Evolutionary conservation across 2,797 vertebrate genomes (phyloP).

Genomic region (Myotis daubentonii): DNA sequence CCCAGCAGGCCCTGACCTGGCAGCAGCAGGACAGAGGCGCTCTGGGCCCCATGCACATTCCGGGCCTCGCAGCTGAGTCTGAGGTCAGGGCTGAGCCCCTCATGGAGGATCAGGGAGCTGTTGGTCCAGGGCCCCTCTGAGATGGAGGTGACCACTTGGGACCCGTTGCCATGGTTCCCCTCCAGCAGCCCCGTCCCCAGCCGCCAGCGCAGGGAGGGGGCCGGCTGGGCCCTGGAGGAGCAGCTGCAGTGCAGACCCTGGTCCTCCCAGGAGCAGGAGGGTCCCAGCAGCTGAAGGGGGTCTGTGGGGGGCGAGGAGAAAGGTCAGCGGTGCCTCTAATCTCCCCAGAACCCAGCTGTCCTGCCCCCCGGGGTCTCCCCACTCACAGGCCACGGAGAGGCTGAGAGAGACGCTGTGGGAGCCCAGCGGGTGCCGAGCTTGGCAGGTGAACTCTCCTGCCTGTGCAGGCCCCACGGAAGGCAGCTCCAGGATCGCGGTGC

Average conservation of each 20-base stretch:
- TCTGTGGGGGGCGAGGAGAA: not conserved
- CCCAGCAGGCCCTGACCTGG: not conserved
- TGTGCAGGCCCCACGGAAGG: accelerated
- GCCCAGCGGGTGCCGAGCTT: not conserved
- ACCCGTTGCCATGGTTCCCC: not conserved
- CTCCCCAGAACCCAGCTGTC: accelerated
- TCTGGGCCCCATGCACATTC: accelerated
- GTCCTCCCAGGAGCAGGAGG: constrained; percentile 49
- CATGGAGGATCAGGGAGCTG: not conserved
- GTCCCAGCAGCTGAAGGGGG: not conserved
- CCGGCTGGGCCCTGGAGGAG: not conserved
- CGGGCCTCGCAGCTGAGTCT: not conserved
- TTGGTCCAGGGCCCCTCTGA: not conserved
- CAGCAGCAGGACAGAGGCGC: not conserved
- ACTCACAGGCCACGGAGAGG: not conserved
- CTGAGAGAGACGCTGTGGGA: not conserved
- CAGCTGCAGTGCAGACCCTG: not conserved
- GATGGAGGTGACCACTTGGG: not conserved
- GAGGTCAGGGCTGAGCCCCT: not conserved
- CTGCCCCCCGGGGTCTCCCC: not conserved
- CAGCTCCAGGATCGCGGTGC: not conserved
- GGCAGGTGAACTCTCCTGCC: not conserved
- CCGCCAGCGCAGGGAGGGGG: not conserved
- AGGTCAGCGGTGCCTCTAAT: not conserved
- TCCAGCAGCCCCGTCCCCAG: not conserved